These are phyloP conservation scores for Saxicola maurus DNA, from an alignment of 2,797 vertebrate species.

Conservation along the genomic window DNA sequence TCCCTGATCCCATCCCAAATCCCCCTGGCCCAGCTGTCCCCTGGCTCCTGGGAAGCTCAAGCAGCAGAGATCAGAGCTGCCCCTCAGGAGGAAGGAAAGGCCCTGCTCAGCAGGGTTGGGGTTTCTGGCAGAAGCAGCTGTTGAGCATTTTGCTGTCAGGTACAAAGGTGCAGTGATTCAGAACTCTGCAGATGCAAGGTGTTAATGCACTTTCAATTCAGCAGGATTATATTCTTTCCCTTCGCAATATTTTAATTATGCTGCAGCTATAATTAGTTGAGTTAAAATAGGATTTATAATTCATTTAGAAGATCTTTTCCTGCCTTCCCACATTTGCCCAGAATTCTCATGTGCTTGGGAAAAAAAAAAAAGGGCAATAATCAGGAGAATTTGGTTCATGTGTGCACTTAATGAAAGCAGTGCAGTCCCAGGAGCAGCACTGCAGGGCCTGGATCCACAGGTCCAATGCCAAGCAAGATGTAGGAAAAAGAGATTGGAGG, in stretches of 20 bases:
- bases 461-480: background rate
- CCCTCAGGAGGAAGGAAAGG: background rate
- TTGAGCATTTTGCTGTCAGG: background rate
- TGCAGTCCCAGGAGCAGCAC: background rate
- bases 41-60: background rate
- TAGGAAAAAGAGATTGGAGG: background rate
- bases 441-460: background rate
- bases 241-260: background rate
- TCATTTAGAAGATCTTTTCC: constrained; percentile 14
- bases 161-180: background rate
- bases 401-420: background rate
- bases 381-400: background rate
- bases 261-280: background rate
- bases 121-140: background rate
- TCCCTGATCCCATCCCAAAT: fast-evolving
- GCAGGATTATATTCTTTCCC: background rate
- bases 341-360: background rate
- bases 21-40: fast-evolving
- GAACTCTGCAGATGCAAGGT: background rate
- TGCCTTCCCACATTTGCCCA: background rate
- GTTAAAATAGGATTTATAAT: constrained; percentile 5
- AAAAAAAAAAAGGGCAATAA: background rate
- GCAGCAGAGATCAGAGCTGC: background rate
- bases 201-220: background rate
- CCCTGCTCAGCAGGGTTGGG: background rate